These are phyloP conservation scores for Otus sunia DNA, from an alignment of 2,113 vertebrate species.

Conservation along the genomic window DNA sequence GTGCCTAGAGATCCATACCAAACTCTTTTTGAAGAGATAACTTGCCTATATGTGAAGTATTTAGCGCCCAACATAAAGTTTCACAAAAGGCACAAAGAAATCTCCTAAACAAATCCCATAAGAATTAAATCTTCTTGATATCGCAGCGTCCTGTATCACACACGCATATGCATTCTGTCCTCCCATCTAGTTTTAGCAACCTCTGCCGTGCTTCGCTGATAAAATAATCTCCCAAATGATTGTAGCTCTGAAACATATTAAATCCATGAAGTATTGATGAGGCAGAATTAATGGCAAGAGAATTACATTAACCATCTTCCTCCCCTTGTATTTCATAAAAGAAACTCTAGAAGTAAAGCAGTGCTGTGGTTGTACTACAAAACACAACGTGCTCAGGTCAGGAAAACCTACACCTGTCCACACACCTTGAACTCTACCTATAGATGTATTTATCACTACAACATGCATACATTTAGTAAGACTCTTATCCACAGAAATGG, in stretches of 20 bases:
- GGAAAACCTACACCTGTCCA: neutral
- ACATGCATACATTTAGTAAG: neutral
- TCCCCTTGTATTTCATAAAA: neutral
- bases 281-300: neutral
- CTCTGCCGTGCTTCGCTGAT: neutral
- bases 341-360: neutral
- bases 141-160: neutral
- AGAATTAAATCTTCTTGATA: conserved; percentile 38
- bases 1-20: neutral
- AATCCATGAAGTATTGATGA: conserved; percentile 47
- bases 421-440: neutral
- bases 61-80: conserved; percentile 1
- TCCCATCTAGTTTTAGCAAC: conserved; percentile 31
- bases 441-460: neutral
- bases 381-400: neutral
- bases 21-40: conserved; percentile 20
- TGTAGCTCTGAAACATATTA: conserved; percentile 24
- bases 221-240: conserved; percentile 21
- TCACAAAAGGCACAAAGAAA: conserved; percentile 19
- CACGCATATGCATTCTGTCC: neutral
- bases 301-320: neutral
- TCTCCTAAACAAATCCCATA: conserved; percentile 32
- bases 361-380: neutral
- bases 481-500: neutral
- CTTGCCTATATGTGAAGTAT: neutral